These are phyloP conservation scores for Dendroctonus valens DNA, from an alignment of 1,140 invertebrate species.

Conservation along the genomic window DNA sequence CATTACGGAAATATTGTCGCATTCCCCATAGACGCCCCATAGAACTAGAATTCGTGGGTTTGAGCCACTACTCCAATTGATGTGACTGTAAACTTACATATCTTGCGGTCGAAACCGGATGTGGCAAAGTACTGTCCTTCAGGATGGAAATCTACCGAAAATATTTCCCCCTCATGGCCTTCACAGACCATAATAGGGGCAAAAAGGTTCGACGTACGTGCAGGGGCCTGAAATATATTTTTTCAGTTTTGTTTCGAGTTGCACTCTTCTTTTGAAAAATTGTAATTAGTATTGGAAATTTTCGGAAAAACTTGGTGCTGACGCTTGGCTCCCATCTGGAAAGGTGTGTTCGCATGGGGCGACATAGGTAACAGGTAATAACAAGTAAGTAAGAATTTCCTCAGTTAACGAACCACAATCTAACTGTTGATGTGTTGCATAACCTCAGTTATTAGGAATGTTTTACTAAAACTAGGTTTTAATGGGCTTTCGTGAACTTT, in stretches of 20 bases:
- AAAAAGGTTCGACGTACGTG: constrained; percentile 83
- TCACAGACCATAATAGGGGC: constrained; percentile 96
- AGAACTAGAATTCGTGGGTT: constrained; percentile 63
- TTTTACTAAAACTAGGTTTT: no score
- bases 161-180: constrained; percentile 97
- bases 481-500: no score
- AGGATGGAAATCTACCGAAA: constrained; percentile 90
- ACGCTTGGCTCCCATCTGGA: no score
- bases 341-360: no score
- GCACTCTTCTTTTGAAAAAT: no score
- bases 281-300: no score
- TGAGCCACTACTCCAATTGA: neutral
- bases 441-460: no score
- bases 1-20: constrained; percentile 93
- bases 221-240: constrained; percentile 52
- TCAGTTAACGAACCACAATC: no score
- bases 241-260: constrained; percentile 1
- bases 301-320: no score
- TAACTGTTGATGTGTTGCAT: no score
- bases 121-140: constrained; percentile 93
- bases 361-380: no score
- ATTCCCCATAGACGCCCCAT: constrained; percentile 98
- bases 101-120: constrained; percentile 94
- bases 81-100: constrained; percentile 73
- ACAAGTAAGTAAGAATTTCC: no score